phyloP scores from a whole-genome alignment of 1,140 invertebrate genomes.

The Tenebrio molitor region DNA sequence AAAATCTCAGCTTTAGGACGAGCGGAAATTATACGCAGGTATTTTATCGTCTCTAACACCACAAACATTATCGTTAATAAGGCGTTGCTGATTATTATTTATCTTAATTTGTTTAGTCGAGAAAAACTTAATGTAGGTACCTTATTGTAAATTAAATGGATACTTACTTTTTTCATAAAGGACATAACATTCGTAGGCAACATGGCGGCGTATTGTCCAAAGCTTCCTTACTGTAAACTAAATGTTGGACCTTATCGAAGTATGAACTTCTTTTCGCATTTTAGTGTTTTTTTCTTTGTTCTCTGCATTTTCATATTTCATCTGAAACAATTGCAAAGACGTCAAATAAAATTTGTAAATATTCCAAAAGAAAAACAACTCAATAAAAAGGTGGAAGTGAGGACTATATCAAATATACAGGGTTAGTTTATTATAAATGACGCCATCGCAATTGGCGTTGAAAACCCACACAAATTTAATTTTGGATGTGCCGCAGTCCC shows the following conservation, averaged over 20 bases:
- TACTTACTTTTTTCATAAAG: conserved; percentile 85
- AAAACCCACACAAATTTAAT: too few relatives aligned
- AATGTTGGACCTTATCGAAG: conserved; percentile 29
- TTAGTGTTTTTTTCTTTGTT: conserved; percentile 47
- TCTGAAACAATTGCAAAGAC: conserved; percentile 54
- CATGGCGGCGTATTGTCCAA: conserved; percentile 68
- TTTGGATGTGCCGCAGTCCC: too few relatives aligned
- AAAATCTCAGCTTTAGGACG: neutral
- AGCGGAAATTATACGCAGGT: conserved; percentile 19
- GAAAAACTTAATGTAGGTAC: too few relatives aligned
- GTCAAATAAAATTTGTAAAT: conserved; percentile 13
- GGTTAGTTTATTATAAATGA: too few relatives aligned
- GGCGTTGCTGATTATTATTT: too few relatives aligned
- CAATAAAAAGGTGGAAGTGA: too few relatives aligned
- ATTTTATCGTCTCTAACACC: conserved; percentile 11
- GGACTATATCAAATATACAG: too few relatives aligned
- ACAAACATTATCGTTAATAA: neutral
- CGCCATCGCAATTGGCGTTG: too few relatives aligned
- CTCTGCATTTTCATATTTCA: conserved; percentile 44
- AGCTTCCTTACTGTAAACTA: conserved; percentile 22
- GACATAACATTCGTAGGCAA: conserved; percentile 85
- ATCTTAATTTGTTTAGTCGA: too few relatives aligned
- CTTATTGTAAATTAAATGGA: too few relatives aligned
- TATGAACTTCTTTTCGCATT: conserved; percentile 44
- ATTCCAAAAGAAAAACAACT: too few relatives aligned